Evolutionary conservation across 2,797 vertebrate species (phyloP).

Genomic region (Sebastes vulpes): DNA sequence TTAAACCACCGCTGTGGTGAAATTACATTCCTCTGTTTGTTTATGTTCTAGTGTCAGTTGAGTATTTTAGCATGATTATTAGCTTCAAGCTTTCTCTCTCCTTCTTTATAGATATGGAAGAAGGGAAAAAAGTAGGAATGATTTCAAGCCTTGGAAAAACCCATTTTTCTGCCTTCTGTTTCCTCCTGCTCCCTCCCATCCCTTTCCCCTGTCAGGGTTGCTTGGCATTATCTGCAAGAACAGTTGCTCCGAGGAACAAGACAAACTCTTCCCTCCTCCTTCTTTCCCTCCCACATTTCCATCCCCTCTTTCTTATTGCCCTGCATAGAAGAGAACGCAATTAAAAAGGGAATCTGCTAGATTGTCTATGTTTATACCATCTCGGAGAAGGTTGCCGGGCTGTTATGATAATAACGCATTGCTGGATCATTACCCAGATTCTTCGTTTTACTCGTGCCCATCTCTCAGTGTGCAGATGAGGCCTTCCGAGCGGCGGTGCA

Average conservation of each 20-base stretch:
- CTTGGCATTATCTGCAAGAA: conserved; percentile 64
- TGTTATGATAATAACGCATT: conserved; percentile 52
- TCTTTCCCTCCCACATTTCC: background rate
- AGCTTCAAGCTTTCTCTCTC: conserved; percentile 24
- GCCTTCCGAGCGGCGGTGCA: conserved; percentile 14
- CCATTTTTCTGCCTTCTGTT: conserved; percentile 16
- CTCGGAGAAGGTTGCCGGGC: conserved; percentile 47
- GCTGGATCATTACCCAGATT: conserved; percentile 64
- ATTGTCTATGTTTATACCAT: conserved; percentile 56
- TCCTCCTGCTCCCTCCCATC: conserved; percentile 36
- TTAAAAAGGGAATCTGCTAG: conserved; percentile 62
- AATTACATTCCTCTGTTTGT: conserved; percentile 51
- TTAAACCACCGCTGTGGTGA: conserved; percentile 56
- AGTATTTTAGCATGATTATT: conserved; percentile 52
- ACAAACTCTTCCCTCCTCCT: conserved; percentile 6
- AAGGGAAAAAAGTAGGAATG: conserved; percentile 1
- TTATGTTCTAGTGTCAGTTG: conserved; percentile 45
- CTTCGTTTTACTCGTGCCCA: background rate
- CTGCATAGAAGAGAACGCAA: conserved; percentile 54
- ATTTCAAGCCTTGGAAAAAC: conserved; percentile 39
- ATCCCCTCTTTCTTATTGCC: background rate
- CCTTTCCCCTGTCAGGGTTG: conserved; percentile 41
- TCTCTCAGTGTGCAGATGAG: conserved; percentile 47
- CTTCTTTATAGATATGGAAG: background rate
- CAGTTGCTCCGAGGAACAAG: conserved; percentile 53